Conservation (phyloP, 2,113 vertebrate genomes). For the Laticauda colubrina region DNA sequence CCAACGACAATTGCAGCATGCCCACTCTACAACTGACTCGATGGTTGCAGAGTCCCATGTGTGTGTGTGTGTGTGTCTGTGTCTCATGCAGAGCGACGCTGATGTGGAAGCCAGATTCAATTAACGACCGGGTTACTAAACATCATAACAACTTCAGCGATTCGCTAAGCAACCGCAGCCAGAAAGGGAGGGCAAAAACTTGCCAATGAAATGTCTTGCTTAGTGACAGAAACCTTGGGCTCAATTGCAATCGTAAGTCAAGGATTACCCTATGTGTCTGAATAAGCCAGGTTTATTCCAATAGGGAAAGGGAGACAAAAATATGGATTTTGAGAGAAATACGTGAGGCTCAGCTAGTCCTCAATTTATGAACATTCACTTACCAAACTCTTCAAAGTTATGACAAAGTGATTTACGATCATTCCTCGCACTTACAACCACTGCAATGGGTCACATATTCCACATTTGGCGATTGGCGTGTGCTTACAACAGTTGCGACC, state of each 20-base stretch:
- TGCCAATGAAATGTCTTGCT: background rate
- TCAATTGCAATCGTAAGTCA: background rate
- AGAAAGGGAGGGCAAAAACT: background rate
- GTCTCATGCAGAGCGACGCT: background rate
- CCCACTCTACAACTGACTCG: background rate
- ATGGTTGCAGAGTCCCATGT: background rate
- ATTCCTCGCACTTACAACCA: too few species aligned
- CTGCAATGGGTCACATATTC: background rate
- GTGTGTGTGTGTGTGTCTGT: too few species aligned
- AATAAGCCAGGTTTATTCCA: too few species aligned
- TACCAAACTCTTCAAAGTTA: background rate
- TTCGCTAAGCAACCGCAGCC: fast-evolving
- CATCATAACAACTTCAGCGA: background rate
- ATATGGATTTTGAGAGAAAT: too few species aligned
- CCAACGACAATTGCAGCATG: fast-evolving
- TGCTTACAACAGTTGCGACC: background rate
- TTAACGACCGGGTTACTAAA: background rate
- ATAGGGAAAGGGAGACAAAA: too few species aligned
- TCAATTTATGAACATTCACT: background rate
- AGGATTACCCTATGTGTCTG: too few species aligned
- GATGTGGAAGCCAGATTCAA: background rate
- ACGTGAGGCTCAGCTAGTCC: too few species aligned
- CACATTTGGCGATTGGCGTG: background rate
- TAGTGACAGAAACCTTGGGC: background rate
- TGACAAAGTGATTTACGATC: background rate